Conservation (phyloP, 2,113 vertebrate species). For the Oophaga pumilio region DNA sequence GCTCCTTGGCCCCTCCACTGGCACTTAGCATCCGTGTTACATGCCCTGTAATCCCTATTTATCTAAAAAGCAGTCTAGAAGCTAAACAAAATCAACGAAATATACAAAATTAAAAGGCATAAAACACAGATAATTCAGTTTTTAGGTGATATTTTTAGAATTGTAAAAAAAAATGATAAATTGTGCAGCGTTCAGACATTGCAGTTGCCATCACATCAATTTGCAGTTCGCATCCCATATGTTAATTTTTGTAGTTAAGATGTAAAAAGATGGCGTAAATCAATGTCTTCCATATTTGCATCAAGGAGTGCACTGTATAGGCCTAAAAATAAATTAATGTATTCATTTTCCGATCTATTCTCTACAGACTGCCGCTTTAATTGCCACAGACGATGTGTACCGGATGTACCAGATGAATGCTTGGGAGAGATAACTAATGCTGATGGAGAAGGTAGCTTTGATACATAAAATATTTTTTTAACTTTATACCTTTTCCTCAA, state of each 20-base stretch:
- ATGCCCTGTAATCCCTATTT: too few species aligned
- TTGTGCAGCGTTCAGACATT: too few species aligned
- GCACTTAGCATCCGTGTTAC: too few species aligned
- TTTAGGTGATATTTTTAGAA: too few species aligned
- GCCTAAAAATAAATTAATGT: neutral
- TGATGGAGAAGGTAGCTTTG: constrained; percentile 46
- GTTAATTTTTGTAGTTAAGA: neutral
- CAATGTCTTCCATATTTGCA: neutral
- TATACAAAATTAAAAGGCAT: too few species aligned
- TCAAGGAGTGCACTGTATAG: neutral
- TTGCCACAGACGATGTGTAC: constrained; percentile 44
- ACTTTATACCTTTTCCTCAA: too few species aligned
- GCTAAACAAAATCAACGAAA: too few species aligned
- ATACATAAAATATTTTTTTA: neutral
- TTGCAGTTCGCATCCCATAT: neutral
- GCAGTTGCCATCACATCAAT: neutral
- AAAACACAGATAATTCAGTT: too few species aligned
- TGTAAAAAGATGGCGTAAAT: neutral
- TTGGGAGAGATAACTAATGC: constrained; percentile 22
- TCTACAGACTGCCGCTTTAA: constrained; percentile 50
- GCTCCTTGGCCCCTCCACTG: too few species aligned
- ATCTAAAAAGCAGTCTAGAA: too few species aligned
- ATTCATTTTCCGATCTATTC: neutral
- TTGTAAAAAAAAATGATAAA: too few species aligned
- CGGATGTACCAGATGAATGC: constrained; percentile 48